Percentiles rank a stretch among this genome's conserved stretches.
Conservation (phyloP, 2,113 vertebrate species). For the Bettongia penicillata region DNA sequence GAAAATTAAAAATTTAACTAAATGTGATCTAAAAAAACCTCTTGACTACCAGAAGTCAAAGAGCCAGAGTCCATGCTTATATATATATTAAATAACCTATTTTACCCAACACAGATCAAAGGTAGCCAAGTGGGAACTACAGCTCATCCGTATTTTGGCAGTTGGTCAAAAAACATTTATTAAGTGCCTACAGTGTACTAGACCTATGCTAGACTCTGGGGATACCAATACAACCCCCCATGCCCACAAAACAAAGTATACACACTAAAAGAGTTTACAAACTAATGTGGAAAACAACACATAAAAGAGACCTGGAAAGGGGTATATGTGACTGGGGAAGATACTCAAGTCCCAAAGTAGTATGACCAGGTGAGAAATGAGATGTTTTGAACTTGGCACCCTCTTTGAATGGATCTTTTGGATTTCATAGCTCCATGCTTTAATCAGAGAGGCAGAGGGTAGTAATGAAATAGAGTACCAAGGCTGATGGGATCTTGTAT, state of each 20-base stretch:
- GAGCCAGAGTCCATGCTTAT: neutral
- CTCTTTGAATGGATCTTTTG: neutral
- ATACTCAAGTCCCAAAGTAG: neutral
- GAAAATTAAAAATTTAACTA: neutral
- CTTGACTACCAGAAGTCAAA: neutral
- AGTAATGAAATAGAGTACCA: neutral
- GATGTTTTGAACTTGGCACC: neutral
- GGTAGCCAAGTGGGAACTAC: neutral
- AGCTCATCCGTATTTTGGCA: neutral
- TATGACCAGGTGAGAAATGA: neutral
- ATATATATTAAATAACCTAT: neutral
- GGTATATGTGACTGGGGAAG: neutral
- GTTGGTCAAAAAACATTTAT: neutral
- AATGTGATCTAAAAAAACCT: neutral
- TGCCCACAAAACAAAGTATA: neutral
- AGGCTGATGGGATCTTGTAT: neutral
- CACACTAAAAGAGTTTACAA: too few relatives aligned
- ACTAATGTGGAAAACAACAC: neutral
- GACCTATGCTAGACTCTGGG: neutral
- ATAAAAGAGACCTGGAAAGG: neutral
- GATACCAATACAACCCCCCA: neutral
- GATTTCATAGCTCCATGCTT: neutral
- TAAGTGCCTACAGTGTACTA: neutral
- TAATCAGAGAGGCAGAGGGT: neutral
- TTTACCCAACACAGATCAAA: neutral